Conservation (phyloP, 2,113 vertebrate genomes). For the Urocitellus parryii region DNA sequence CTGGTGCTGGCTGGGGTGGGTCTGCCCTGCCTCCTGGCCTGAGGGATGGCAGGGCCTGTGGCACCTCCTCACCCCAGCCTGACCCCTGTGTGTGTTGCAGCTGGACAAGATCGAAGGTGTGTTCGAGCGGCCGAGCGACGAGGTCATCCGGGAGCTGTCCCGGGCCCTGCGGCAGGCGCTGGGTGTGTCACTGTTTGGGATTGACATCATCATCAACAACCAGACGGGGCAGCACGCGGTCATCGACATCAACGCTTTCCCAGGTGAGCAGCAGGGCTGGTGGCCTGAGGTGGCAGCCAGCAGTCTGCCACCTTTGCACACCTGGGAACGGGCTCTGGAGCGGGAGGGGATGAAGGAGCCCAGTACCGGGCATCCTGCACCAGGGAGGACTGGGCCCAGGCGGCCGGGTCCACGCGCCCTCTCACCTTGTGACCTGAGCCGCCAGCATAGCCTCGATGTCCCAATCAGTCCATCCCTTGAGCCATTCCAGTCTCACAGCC, state of each 20-base stretch:
- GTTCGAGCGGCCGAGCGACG: conserved; percentile 94
- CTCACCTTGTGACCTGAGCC: neutral
- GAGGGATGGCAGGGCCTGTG: fast-evolving
- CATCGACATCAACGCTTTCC: conserved; percentile 99
- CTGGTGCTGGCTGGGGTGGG: fast-evolving
- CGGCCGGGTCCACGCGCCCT: too few species aligned
- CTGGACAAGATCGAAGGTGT: conserved; percentile 97
- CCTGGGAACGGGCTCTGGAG: too few species aligned
- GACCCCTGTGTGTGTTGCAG: conserved; percentile 80
- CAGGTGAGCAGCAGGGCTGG: conserved; percentile 88
- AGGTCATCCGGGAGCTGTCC: conserved; percentile 96
- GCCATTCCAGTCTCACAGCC: neutral
- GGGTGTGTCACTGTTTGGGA: conserved; percentile 97
- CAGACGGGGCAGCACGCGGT: conserved; percentile 97
- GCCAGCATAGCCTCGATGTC: fast-evolving
- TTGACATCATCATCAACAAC: conserved; percentile 99
- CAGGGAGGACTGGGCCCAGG: fast-evolving
- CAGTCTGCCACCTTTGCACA: neutral
- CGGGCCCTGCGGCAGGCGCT: conserved; percentile 93
- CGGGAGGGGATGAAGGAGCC: fast-evolving
- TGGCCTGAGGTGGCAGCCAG: neutral
- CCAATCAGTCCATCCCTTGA: neutral
- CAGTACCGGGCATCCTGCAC: fast-evolving
- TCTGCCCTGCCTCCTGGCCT: neutral
- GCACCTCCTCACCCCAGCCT: neutral